Conservation (phyloP, 2,888 invertebrate species). For the Boloria euphrosyne region DNA sequence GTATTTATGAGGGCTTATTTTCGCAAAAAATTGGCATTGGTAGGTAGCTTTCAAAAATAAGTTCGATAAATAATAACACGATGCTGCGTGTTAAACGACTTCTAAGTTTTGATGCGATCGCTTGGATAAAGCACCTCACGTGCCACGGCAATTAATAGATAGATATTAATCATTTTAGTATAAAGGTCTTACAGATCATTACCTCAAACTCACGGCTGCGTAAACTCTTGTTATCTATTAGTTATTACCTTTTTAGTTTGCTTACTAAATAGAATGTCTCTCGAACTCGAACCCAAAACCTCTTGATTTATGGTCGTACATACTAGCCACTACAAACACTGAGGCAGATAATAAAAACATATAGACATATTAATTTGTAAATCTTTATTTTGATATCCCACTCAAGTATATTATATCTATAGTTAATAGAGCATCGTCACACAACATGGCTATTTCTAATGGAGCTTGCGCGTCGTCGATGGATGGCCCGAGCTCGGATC, state of each 20-base stretch:
- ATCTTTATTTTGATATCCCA: no score
- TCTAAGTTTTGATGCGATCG: conserved; percentile 42
- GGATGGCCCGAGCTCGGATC: conserved; percentile 63
- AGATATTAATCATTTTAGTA: neutral
- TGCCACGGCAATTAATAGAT: conserved; percentile 24
- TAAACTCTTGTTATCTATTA: no score
- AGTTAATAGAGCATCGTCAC: conserved; percentile 62
- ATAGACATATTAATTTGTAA: no score
- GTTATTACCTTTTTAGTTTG: no score
- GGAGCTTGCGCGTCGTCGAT: conserved; percentile 86
- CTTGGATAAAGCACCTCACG: conserved; percentile 26
- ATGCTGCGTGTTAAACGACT: conserved; percentile 49
- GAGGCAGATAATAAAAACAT: no score
- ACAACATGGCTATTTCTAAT: conserved; percentile 86
- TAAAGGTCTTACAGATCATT: neutral
- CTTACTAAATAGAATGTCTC: no score
- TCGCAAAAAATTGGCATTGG: conserved; percentile 54
- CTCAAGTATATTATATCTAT: conserved; percentile 9
- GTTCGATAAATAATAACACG: conserved; percentile 55
- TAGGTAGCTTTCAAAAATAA: conserved; percentile 53
- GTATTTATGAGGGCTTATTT: conserved; percentile 66
- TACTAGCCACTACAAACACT: no score
- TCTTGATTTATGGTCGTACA: no score
- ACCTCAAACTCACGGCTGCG: no score
- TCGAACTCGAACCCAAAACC: no score